Evolutionary conservation across 2,888 invertebrate genomes (phyloP), one percentile per base, ranked within the genome.

Genomic region (Smittia aterrima): DNA sequence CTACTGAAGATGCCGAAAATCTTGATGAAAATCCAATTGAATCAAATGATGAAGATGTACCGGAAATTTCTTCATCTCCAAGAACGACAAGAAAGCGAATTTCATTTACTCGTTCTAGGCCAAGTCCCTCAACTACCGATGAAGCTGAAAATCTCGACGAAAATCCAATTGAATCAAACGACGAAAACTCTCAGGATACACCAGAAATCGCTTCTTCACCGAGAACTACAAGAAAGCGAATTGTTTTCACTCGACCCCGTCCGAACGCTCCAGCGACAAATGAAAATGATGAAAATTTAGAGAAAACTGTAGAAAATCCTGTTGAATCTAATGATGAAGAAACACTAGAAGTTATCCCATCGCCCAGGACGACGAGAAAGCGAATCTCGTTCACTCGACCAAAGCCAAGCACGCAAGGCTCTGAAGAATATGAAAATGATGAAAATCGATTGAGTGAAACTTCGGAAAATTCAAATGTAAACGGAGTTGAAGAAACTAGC

Each of bases 401-500:
- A 38, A 66, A 27, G 18, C 16, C 40, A 32, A 16, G 9, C 3
- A 20, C 13, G 3, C 22, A 4, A 7, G n/a, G 4, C 16, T 4
- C 25, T 38, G 38, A 66, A 38, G n/a, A n/a, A n/a, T n/a, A n/a
- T n/a, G n/a, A n/a, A n/a, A n/a, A 27, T 27, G 24, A 18, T 22
- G 66, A 38, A 66, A n/a, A 16, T 66, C 32, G 9, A 16, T 6
- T 13, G 25, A 40, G 2, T 22, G 47, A 20, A 40, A 24, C 41
- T 1, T 32, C n/a, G 9, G 68, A 41, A 40, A 11, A 66, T 25
- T 16, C 58, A 2, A 25, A 13, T n/a, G 47, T 6, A 11, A 47
- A 68, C 13, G 64, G 25, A 58, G 27, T 40, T 40, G 74, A 64
- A 27, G 68, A 58, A n/a, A 70, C 25, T 1, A 38, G 58, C 11